phyloP scores from a whole-genome alignment of 2,113 vertebrate species.

The Craseonycteris thonglongyai region DNA sequence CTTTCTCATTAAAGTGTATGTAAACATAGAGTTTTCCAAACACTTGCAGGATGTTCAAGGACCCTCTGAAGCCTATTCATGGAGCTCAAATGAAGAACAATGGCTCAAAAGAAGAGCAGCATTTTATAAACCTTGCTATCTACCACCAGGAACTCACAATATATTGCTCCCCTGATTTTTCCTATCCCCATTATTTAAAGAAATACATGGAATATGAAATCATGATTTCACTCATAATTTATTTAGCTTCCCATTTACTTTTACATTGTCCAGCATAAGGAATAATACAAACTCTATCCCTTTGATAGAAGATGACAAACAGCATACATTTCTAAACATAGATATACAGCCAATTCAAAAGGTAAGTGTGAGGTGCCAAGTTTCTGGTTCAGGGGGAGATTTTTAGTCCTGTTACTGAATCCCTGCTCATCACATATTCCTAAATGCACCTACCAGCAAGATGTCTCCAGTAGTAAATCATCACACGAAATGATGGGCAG shows the following conservation, averaged over 20 bases:
- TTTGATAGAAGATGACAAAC: neutral
- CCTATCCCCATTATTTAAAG: neutral
- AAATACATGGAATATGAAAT: neutral
- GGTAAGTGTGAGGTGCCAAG: neutral
- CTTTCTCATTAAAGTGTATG: neutral
- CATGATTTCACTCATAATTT: neutral
- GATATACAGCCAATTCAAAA: neutral
- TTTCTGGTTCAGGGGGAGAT: neutral
- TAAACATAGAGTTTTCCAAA: neutral
- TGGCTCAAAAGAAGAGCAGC: neutral
- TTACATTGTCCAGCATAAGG: neutral
- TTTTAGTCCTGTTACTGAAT: neutral
- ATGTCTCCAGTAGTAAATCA: neutral
- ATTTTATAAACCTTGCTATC: neutral
- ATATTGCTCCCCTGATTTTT: neutral
- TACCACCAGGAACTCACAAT: neutral
- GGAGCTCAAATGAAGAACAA: neutral
- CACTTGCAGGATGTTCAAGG: neutral
- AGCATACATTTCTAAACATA: neutral
- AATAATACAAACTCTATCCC: neutral
- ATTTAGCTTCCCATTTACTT: constrained; percentile 10
- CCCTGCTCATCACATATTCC: neutral
- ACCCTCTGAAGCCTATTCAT: neutral
- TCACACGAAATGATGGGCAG: neutral
- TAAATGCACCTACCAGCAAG: neutral